Percentiles rank a stretch among this genome's conserved stretches.
Evolutionary conservation across 2,797 vertebrate species (phyloP).

Genomic region (Coregonus sp.): DNA sequence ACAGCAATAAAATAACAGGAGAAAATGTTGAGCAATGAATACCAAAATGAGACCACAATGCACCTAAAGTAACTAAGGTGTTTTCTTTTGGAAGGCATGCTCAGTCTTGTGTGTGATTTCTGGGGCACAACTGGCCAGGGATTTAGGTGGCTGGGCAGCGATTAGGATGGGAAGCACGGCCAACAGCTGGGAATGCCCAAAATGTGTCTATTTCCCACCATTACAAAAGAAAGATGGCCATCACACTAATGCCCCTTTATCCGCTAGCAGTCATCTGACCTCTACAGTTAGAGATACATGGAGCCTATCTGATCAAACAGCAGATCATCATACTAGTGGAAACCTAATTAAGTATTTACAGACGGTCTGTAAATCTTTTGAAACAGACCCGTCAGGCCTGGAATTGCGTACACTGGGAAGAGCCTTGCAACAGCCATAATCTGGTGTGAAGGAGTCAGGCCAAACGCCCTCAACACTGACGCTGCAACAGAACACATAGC

Average conservation of each 20-base stretch:
- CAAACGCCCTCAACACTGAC: conserved; percentile 55
- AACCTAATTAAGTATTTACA: conserved; percentile 30
- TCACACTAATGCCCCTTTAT: conserved; percentile 49
- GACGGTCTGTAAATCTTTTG: neutral
- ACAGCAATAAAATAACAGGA: neutral
- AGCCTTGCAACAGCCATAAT: neutral
- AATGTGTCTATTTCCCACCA: conserved; percentile 45
- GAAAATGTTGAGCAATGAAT: neutral
- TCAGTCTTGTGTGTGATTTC: conserved; percentile 43
- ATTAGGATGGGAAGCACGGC: conserved; percentile 48
- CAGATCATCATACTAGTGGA: conserved; percentile 22
- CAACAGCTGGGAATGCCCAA: conserved; percentile 67
- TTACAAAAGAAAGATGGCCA: conserved; percentile 53
- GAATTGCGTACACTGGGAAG: neutral
- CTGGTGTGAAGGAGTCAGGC: conserved; percentile 13
- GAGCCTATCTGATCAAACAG: conserved; percentile 39
- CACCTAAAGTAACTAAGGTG: no score
- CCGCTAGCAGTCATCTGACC: conserved; percentile 44
- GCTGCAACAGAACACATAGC: conserved; percentile 12
- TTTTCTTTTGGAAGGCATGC: neutral
- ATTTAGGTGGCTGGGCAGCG: conserved; percentile 41
- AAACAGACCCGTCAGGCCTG: neutral
- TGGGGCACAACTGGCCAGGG: conserved; percentile 39
- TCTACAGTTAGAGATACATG: conserved; percentile 40
- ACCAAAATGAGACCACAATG: neutral